A percentile compares a stretch with the other conserved stretches of the same genome.
These are phyloP conservation scores for Parotocinclus haroldoi DNA, from an alignment of 2,797 vertebrate genomes.

Conservation along the genomic window DNA sequence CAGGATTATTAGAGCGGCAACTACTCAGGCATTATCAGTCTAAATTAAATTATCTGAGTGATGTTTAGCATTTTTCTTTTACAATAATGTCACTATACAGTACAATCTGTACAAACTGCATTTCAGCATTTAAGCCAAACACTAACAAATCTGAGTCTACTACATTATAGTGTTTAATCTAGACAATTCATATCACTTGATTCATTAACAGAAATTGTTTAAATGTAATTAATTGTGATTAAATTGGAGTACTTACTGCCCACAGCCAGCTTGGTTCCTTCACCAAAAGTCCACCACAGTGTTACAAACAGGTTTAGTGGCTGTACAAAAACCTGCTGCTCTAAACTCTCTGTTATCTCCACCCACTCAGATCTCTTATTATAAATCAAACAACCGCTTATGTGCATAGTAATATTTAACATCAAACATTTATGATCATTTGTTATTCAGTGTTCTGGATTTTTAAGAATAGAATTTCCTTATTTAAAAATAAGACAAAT, in stretches of 20 bases:
- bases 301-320: not conserved
- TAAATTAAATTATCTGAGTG: too few relatives aligned
- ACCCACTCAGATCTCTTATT: not conserved
- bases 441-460: not conserved
- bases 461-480: too few relatives aligned
- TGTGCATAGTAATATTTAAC: not conserved
- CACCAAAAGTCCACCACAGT: slow-evolving; percentile 11
- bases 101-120: not conserved
- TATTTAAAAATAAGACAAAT: too few relatives aligned
- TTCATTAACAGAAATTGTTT: not conserved
- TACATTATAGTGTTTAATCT: not conserved
- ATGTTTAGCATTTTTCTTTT: too few relatives aligned
- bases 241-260: not conserved
- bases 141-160: not conserved
- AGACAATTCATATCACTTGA: not conserved
- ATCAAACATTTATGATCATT: not conserved
- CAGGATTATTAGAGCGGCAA: too few relatives aligned
- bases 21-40: too few relatives aligned
- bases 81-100: too few relatives aligned
- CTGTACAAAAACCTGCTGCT: not conserved
- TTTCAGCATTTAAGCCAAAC: not conserved
- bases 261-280: not conserved
- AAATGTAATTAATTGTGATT: not conserved
- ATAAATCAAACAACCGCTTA: not conserved
- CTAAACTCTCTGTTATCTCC: not conserved